These are phyloP conservation scores for Apeltes quadracus DNA, from an alignment of 2,113 vertebrate genomes.

Conservation along the genomic window DNA sequence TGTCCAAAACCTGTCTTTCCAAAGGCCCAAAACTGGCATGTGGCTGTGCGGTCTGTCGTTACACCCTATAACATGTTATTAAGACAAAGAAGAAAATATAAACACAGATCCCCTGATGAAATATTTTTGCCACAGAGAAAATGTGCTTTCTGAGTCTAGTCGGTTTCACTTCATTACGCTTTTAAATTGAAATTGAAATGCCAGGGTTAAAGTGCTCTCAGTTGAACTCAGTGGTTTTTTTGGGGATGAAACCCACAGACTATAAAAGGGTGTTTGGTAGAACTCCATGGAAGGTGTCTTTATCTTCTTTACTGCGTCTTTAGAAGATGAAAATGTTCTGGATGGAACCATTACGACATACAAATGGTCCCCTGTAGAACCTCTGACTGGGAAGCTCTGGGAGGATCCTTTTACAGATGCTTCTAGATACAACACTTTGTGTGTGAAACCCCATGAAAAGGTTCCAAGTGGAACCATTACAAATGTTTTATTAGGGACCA, in stretches of 20 bases:
- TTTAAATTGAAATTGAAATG: neutral
- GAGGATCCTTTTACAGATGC: neutral
- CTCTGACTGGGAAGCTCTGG: neutral
- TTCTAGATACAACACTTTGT: neutral
- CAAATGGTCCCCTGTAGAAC: neutral
- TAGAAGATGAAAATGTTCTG: neutral
- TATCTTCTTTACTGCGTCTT: no score
- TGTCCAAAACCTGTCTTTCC: neutral
- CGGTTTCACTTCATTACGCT: neutral
- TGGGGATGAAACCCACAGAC: no score
- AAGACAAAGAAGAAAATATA: neutral
- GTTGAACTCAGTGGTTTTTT: no score
- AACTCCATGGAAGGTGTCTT: no score
- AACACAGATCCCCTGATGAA: neutral
- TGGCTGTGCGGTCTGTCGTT: neutral
- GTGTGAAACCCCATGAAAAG: neutral
- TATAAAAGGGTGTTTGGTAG: no score
- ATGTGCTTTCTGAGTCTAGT: neutral
- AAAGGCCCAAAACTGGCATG: neutral
- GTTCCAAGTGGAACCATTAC: neutral
- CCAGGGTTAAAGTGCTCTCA: neutral
- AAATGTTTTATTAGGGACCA: neutral
- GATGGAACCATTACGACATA: neutral
- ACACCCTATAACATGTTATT: neutral
- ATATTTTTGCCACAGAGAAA: neutral